Base-by-base conservation (phyloP, 2,797 vertebrate genomes). In the Thalassophryne amazonica region DNA sequence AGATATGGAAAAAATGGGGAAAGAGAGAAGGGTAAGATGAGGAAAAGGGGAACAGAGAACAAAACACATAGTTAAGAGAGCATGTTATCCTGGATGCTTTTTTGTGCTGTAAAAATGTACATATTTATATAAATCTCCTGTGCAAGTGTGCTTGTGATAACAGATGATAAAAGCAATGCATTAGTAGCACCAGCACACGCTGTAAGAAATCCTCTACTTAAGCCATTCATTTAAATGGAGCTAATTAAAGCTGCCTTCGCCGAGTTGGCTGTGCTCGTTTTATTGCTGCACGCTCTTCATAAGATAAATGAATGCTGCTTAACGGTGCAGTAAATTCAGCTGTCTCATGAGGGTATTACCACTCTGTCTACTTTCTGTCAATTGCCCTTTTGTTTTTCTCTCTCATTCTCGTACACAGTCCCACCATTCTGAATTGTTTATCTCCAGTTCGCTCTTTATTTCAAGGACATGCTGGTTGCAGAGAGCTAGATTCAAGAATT, bases 281-380 rank as follows among this genome's bases (percentile, higher is more conserved):
- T n/a, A n/a, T n/a, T n/a, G 37, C 38, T n/a, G 30, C 32, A 60
- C 60, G 47, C 57, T 68, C 61, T 65, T 66, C 67, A 62, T 22
- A 56, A 76, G 76, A 81, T 76, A 81, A 79, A 83, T 80, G 72
- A 67, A 61, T 53, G 41, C 65, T 73, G 68, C 55, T 75, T 75
- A 81, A 81, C 72, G 47, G 78, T 55, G 74, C 71, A 70, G 76
- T 80, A 80, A 85, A 85, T 67, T 80, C 60, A 56, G 55, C 55
- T 49, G 46, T 60, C 67, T 63, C 74, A 73, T 64, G 64, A 56
- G 70, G 68, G 75, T 77, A 75, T 73, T 74, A 50, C 38, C 16
- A 49, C 38, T 54, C 39, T 30, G 34, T 43, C 66, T 51, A 54
- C 58, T 58, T 69, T 40, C 24, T 14, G 7, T 42, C 41, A 35